phyloP scores from a whole-genome alignment of 2,888 invertebrate species.

The Drosophila leonis region DNA sequence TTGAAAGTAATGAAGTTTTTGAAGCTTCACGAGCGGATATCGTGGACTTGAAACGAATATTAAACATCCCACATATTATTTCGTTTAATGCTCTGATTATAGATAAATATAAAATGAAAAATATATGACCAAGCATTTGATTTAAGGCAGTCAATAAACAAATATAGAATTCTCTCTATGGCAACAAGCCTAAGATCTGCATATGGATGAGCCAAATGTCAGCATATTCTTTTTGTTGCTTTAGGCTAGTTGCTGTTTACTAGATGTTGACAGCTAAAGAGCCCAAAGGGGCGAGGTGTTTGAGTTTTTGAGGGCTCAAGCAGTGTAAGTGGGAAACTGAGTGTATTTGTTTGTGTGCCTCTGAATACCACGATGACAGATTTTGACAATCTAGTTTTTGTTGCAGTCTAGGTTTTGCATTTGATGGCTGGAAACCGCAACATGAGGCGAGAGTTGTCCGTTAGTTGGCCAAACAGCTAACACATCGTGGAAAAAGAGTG shows the following conservation, averaged over 20 bases:
- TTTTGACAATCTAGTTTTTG: conserved; percentile 65
- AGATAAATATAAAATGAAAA: too few species aligned
- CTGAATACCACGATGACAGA: conserved; percentile 53
- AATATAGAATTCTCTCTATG: not conserved
- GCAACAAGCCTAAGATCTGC: not conserved
- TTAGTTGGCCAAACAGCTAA: conserved; percentile 36
- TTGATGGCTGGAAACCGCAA: conserved; percentile 50
- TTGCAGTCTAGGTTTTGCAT: conserved; percentile 41
- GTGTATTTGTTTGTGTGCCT: conserved; percentile 9
- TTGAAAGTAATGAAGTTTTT: not conserved
- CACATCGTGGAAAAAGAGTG: conserved; percentile 62
- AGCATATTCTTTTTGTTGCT: conserved; percentile 54
- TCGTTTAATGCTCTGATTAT: too few species aligned
- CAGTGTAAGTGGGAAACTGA: conserved; percentile 4
- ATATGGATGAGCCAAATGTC: conserved; percentile 26
- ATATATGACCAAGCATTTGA: not conserved
- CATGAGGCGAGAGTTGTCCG: conserved; percentile 17
- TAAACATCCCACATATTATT: too few species aligned
- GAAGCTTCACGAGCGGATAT: not conserved
- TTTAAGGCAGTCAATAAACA: not conserved
- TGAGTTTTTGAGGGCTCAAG: conserved; percentile 11
- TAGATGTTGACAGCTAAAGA: conserved; percentile 42
- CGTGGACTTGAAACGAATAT: too few species aligned
- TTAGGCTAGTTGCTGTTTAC: conserved; percentile 24
- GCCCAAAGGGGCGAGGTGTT: conserved; percentile 43